Conservation (phyloP, 1,140 invertebrate species). For the Monochamus saltuarius region DNA sequence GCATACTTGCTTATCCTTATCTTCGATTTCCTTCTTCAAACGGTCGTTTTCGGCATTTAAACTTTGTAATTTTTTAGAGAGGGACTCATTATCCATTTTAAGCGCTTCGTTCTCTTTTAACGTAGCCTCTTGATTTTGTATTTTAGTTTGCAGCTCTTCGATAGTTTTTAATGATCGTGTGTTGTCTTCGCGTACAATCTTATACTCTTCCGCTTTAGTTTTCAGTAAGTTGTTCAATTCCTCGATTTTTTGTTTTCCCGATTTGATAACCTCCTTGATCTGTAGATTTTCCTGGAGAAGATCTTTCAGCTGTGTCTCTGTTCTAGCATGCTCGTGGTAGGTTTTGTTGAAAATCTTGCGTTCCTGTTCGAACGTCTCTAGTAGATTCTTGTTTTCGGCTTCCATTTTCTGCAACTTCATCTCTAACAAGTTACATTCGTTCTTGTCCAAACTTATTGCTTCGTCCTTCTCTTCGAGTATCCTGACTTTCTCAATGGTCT, state of each 20-base stretch:
- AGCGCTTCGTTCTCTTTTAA: background rate
- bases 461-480: slow-evolving; percentile 31
- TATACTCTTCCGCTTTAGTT: background rate
- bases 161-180: background rate
- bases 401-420: slow-evolving; percentile 32
- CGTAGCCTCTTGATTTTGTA: background rate
- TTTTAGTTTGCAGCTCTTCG: background rate
- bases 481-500: slow-evolving; percentile 22
- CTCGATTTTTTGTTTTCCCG: slow-evolving; percentile 34
- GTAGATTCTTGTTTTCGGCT: slow-evolving; percentile 28
- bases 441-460: slow-evolving; percentile 26
- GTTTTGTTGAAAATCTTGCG: slow-evolving; percentile 19
- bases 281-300: slow-evolving; percentile 40
- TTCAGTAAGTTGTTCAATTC: background rate
- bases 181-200: background rate
- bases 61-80: slow-evolving; percentile 2
- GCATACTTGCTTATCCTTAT: slow-evolving; percentile 11
- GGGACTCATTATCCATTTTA: background rate
- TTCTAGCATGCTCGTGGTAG: slow-evolving; percentile 15
- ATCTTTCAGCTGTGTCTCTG: slow-evolving; percentile 25
- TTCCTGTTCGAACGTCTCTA: slow-evolving; percentile 30
- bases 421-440: slow-evolving; percentile 25
- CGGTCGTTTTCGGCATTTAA: slow-evolving; percentile 6
- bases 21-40: slow-evolving; percentile 11
- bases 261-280: slow-evolving; percentile 28